These are phyloP conservation scores for Tenthredo notha DNA, from an alignment of 2,888 invertebrate species.

Conservation along the genomic window DNA sequence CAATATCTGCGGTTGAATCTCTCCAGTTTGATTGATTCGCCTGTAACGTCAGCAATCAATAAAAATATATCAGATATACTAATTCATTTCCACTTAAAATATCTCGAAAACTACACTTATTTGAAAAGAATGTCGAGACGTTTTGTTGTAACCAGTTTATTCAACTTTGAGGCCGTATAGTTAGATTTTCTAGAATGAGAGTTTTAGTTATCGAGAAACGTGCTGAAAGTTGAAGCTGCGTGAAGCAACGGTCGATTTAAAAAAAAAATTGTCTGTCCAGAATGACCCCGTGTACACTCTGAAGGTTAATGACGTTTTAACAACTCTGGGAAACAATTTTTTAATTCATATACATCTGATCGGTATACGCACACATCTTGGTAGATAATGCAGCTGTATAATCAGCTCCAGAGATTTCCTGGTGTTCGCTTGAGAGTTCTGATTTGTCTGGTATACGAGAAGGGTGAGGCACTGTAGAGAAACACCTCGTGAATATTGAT, in stretches of 20 bases:
- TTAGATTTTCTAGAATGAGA: too few relatives aligned
- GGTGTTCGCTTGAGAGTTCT: neutral
- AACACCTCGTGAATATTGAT: neutral
- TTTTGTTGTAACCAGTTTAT: too few relatives aligned
- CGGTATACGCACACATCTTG: neutral
- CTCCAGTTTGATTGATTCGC: neutral
- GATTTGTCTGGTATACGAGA: neutral
- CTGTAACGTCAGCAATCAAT: neutral
- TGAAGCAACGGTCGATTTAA: too few relatives aligned
- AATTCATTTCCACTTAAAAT: neutral
- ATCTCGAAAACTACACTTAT: too few relatives aligned
- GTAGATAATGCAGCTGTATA: neutral
- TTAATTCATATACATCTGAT: neutral
- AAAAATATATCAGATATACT: neutral
- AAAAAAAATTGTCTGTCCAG: too few relatives aligned
- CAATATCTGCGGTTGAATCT: neutral
- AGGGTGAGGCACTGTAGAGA: neutral
- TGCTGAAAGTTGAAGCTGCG: too few relatives aligned
- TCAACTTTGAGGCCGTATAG: too few relatives aligned
- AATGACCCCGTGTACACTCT: too few relatives aligned
- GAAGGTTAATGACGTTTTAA: neutral
- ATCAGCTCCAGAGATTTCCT: neutral
- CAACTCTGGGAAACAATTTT: neutral
- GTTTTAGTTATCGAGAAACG: too few relatives aligned
- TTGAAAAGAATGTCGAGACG: too few relatives aligned